These are phyloP conservation scores for Hipparchia semele DNA, from an alignment of 2,888 invertebrate species.

Conservation along the genomic window DNA sequence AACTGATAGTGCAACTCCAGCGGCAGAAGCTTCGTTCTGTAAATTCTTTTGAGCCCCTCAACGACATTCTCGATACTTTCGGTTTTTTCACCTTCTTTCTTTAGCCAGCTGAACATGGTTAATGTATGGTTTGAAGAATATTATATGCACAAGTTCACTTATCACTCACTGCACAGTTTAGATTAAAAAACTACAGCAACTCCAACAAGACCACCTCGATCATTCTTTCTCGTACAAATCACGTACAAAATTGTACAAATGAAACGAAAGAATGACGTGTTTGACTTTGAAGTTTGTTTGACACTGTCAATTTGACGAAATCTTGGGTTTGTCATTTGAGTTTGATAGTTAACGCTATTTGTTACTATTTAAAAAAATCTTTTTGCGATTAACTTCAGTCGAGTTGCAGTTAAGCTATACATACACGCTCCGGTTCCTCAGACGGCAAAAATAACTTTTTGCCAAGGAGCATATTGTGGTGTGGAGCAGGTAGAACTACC, in stretches of 20 bases:
- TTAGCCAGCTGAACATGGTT: constrained; percentile 95
- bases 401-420: not conserved
- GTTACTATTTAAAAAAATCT: not conserved
- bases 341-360: not conserved
- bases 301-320: constrained; percentile 20
- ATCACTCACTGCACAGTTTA: constrained; percentile 69
- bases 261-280: constrained; percentile 20
- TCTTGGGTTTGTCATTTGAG: not conserved
- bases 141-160: constrained; percentile 62
- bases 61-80: constrained; percentile 95
- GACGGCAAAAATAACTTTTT: no score
- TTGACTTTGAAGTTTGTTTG: constrained; percentile 16
- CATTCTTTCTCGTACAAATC: constrained; percentile 64
- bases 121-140: constrained; percentile 44
- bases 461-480: no score
- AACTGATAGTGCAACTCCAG: constrained; percentile 95
- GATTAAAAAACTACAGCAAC: constrained; percentile 55
- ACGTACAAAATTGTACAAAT: constrained; percentile 36
- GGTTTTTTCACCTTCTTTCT: constrained; percentile 88
- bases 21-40: constrained; percentile 94
- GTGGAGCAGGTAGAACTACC: no score
- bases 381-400: not conserved
- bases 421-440: not conserved
- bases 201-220: constrained; percentile 63
- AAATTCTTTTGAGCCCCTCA: constrained; percentile 97